Evolutionary conservation across 1,140 invertebrate genomes (phyloP), one percentile per base, ranked within the genome.

Genomic region (Bactericera cockerelli): DNA sequence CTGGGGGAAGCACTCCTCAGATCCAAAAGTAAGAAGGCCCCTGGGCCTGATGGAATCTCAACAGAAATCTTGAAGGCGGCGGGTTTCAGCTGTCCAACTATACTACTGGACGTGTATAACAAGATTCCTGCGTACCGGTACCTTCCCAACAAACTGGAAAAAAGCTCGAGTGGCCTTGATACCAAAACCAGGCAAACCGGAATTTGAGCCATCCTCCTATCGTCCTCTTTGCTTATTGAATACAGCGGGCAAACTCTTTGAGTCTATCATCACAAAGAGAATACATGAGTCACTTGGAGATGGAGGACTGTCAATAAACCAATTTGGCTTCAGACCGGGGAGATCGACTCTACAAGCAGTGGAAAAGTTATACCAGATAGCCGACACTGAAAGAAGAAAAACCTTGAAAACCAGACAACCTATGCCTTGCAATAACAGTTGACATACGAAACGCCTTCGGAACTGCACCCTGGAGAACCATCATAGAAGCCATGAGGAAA

Each of bases 101-200:
- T 56, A 8, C n/a, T 56, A 2, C 1, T 22, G 25, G 16, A 1
- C 1, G 36, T 14, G 4, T 56, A 31, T 11, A 57, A 57, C n/a
- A n/a, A 8, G 2, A 33, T n/a, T 26, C 19, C 4, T 57, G 10
- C 2, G 10, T 13, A 8, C 22, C 16, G 56, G 56, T 10, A 19
- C 10, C 2, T 57, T 57, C 26, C 56, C 56, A 10, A 2, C 2
- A 11, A 8, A n/a, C n/a, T 57, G 57, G 57, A 58, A 49, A 33
- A 39, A 1, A 1, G 57, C 21, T 4, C 39, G 28, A 13, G 24
- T 58, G 31, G 57, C 53, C 0, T 19, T 58, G 14, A 14, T 58
- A 24, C n/a, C n/a, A n/a, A n/a, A n/a, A n/a, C n/a, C n/a, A n/a
- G n/a, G n/a, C n/a, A n/a, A n/a, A n/a, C n/a, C 38, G 26, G 10